phyloP scores from a whole-genome alignment of 2,888 invertebrate genomes.

The Cephus runcator region DNA sequence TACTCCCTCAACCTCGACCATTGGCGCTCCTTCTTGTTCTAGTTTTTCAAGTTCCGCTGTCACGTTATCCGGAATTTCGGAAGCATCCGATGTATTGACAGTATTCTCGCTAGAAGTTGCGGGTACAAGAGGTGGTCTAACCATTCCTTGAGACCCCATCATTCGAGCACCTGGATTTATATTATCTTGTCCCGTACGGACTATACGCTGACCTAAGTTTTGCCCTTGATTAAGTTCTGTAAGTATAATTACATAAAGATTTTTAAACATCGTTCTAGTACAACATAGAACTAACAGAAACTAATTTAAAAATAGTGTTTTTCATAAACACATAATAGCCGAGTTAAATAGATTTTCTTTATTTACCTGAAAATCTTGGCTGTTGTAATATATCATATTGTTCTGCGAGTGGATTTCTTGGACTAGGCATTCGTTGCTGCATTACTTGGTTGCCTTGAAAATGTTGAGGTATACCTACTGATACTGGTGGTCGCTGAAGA shows the following conservation, averaged over 20 bases:
- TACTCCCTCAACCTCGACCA: conserved; percentile 74
- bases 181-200: conserved; percentile 50
- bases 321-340: background rate
- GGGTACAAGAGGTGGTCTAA: conserved; percentile 51
- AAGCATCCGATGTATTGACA: conserved; percentile 61
- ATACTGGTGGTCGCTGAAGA: conserved; percentile 66
- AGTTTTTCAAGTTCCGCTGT: conserved; percentile 77
- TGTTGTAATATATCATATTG: conserved; percentile 57
- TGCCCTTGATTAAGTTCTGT: conserved; percentile 53
- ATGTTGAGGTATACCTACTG: conserved; percentile 55
- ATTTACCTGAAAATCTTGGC: conserved; percentile 55
- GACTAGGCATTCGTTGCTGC: conserved; percentile 58
- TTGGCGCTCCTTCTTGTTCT: conserved; percentile 74
- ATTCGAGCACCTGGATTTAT: conserved; percentile 55
- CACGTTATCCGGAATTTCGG: conserved; percentile 75
- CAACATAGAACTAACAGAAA: background rate
- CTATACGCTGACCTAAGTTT: conserved; percentile 52
- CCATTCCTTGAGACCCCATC: conserved; percentile 47
- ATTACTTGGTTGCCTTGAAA: conserved; percentile 54
- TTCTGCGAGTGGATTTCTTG: conserved; percentile 52
- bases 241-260: background rate
- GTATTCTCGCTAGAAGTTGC: conserved; percentile 49
- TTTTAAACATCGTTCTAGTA: background rate
- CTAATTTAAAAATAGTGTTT: background rate
- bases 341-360: conserved; percentile 1